Base-by-base conservation (phyloP, 2,113 vertebrate genomes). In the Myocastor coypus region DNA sequence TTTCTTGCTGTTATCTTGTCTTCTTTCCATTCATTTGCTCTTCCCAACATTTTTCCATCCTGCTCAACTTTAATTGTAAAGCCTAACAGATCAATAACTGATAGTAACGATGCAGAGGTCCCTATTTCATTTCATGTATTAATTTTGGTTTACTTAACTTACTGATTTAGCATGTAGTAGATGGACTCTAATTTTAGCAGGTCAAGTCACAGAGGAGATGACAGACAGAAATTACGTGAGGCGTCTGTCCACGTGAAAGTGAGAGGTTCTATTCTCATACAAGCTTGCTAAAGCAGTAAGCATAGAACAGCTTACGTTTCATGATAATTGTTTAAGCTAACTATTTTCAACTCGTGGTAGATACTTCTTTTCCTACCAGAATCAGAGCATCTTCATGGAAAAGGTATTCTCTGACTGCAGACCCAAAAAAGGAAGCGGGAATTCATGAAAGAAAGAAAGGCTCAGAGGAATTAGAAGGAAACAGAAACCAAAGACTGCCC, bases 141-240 rank as follows among this genome's bases (percentile, higher is more conserved):
- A 50, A 40, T 32, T 63, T 85, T 80, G 80, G 3, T 64, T 68
- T 81, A 46, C 3, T 30, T 84, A 83, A 52, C 26, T 73, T 46
- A 71, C 83, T 80, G 16, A 46, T 52, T 87, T 88, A 17, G 2
- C 57, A 82, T 59, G 73, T 19, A 22, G 28, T 96, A 86, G 52
- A 50, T 75, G 22, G 90, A n/a, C 78, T 89, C 7, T 75, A 50
- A 37, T 86, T 93, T 86, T 85, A 89, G 57, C 64, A 88, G 20
- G 69, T 80, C 30, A 83, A 71, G 7, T 55, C 66, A 20, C 57
- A 93, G 5, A 61, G 69, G 30, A 91, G 42, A 84, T 34, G 73
- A 30, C 16, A 80, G 32, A 69, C 3, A 92, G 14, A 94, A 78
- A 84, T 8, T 42, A 32, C 20, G 85, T 42, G 9, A 2, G 11